Conservation (phyloP, 1,140 invertebrate genomes). For the Magallana gigas region DNA sequence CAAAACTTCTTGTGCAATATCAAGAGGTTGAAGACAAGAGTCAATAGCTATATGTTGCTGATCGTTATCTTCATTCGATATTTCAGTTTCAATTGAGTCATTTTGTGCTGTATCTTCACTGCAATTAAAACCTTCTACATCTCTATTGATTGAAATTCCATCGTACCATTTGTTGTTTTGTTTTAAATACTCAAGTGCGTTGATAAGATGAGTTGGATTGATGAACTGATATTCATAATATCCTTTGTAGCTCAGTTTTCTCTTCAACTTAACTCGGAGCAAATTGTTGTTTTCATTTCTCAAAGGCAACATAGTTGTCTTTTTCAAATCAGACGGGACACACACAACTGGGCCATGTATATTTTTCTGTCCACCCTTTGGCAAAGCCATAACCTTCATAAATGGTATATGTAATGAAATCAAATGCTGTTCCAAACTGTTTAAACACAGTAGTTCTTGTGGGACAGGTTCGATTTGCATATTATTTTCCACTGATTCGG, state of each 20-base stretch:
- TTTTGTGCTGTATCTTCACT: not conserved
- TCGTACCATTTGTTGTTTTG: conserved; percentile 45
- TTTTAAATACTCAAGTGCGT: conserved; percentile 34
- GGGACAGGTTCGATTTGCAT: not conserved
- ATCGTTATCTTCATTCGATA: no score
- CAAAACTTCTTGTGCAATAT: conserved; percentile 58
- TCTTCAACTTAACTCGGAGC: conserved; percentile 50
- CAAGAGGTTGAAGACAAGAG: conserved; percentile 55
- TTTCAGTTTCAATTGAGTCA: not conserved
- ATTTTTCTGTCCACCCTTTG: conserved; percentile 33
- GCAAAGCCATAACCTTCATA: conserved; percentile 29
- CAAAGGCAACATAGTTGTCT: conserved; percentile 25
- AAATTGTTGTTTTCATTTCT: conserved; percentile 31
- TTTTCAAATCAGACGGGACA: conserved; percentile 39
- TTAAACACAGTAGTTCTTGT: not conserved
- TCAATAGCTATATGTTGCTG: conserved; percentile 18
- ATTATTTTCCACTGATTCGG: not conserved
- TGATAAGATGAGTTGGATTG: conserved; percentile 38
- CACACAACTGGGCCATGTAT: conserved; percentile 45
- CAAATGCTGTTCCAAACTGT: conserved; percentile 21
- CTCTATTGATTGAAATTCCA: not conserved
- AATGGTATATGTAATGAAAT: not conserved
- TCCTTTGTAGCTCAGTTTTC: conserved; percentile 51
- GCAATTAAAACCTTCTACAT: not conserved
- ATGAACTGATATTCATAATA: conserved; percentile 47